phyloP scores from a whole-genome alignment of 2,888 invertebrate genomes.

The Leucoma salicis region DNA sequence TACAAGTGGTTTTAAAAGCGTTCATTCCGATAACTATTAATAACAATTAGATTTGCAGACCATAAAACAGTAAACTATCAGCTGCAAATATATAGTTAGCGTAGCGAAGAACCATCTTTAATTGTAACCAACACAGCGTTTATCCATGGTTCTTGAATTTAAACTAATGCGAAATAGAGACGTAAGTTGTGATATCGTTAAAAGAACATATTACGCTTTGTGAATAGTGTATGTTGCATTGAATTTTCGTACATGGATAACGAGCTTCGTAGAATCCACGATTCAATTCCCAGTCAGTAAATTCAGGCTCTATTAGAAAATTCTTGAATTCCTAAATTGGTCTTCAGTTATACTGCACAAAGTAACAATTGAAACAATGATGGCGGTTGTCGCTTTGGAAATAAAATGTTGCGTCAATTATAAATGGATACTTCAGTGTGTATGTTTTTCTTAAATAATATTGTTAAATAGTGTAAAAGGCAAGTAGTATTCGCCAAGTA shows the following conservation, averaged over 20 bases:
- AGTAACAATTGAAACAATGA: no score
- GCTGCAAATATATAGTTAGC: no score
- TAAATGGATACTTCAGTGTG: no score
- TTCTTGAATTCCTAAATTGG: not conserved
- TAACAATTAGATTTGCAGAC: no score
- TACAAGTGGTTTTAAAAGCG: no score
- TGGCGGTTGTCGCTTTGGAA: no score
- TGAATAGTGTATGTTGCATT: conserved; percentile 7
- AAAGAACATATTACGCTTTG: conserved; percentile 6
- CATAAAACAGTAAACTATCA: no score
- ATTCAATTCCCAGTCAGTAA: conserved; percentile 4
- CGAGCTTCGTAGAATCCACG: conserved; percentile 9
- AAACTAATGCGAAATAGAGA: conserved; percentile 8
- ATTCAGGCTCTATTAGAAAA: conserved; percentile 7
- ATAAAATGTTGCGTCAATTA: no score
- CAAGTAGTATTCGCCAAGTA: no score
- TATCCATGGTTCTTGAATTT: conserved; percentile 2
- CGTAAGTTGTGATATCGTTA: conserved; percentile 11
- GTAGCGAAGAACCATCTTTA: not conserved
- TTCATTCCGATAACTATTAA: no score
- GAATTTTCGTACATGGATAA: conserved; percentile 10
- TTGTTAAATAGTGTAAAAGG: no score
- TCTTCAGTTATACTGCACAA: not conserved
- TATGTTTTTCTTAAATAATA: no score
- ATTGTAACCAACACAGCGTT: conserved; percentile 11